Conservation (phyloP, 1,140 invertebrate genomes). For the Pogonognathellus flavescens region DNA sequence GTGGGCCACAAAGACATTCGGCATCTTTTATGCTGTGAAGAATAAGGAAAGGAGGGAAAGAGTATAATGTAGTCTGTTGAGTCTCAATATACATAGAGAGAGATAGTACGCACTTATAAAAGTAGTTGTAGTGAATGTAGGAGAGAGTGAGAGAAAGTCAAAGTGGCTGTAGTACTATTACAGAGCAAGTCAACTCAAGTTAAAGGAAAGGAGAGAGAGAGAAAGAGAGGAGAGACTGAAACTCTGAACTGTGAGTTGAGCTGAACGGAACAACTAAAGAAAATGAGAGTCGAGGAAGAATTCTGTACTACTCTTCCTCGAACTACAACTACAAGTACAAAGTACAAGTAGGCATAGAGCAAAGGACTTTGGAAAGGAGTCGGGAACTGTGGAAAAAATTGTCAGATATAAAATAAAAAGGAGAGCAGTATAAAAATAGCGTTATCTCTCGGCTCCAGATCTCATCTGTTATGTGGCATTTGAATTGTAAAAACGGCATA, state of each 20-base stretch:
- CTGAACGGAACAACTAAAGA: too few species aligned
- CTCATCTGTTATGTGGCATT: slow-evolving; percentile 62
- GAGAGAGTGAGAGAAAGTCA: background rate
- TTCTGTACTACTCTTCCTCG: background rate
- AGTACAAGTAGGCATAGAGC: background rate
- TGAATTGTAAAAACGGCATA: slow-evolving; percentile 63
- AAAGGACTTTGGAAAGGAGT: slow-evolving; percentile 17
- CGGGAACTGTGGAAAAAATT: slow-evolving; percentile 51
- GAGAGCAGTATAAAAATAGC: slow-evolving; percentile 50
- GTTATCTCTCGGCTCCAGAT: slow-evolving; percentile 57
- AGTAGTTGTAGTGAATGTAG: background rate
- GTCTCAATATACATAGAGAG: too few species aligned
- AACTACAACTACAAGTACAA: too few species aligned
- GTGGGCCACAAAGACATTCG: too few species aligned
- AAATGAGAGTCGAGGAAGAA: background rate
- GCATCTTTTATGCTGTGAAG: too few species aligned
- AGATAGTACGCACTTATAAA: too few species aligned
- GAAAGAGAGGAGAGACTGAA: background rate
- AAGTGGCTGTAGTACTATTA: too few species aligned
- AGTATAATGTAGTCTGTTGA: too few species aligned
- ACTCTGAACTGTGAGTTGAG: background rate
- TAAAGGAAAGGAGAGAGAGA: background rate
- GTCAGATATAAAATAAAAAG: slow-evolving; percentile 56
- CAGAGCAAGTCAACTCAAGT: background rate
- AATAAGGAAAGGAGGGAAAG: too few species aligned